Conservation (phyloP, 2,113 vertebrate genomes). For the Corythornis madagascariensis region DNA sequence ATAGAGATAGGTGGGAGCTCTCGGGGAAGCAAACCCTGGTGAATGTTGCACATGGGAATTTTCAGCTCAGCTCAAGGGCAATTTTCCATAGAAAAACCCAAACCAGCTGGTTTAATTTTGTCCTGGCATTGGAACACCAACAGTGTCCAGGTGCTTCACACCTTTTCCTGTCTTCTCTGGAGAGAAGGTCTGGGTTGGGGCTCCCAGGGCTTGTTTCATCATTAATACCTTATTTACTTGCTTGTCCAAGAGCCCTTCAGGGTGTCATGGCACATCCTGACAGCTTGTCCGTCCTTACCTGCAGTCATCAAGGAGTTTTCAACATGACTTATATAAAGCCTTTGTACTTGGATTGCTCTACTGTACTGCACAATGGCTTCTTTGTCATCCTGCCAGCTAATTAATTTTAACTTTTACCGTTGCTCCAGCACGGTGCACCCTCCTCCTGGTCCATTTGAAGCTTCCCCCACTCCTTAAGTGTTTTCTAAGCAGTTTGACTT, state of each 20-base stretch:
- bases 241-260: constrained; percentile 3
- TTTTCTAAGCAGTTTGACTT: constrained; percentile 26
- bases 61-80: accelerated
- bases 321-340: constrained; percentile 68
- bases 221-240: neutral
- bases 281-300: constrained; percentile 61
- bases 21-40: accelerated
- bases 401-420: constrained; percentile 74
- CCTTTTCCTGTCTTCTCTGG: neutral
- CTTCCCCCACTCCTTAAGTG: neutral
- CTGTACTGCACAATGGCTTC: constrained; percentile 66
- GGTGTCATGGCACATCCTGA: constrained; percentile 40
- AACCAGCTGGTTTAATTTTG: neutral
- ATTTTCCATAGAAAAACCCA: neutral
- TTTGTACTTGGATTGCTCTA: constrained; percentile 74
- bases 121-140: neutral
- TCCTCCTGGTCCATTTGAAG: constrained; percentile 42
- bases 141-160: neutral
- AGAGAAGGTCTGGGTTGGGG: neutral
- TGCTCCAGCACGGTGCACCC: neutral
- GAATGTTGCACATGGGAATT: accelerated
- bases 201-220: neutral
- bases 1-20: neutral
- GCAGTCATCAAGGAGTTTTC: constrained; percentile 72
- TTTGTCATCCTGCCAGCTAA: constrained; percentile 77